Percentiles rank a stretch among this genome's conserved stretches.
phyloP scores from a whole-genome alignment of 2,797 vertebrate genomes.

The Schizothorax lantsangensis region DNA sequence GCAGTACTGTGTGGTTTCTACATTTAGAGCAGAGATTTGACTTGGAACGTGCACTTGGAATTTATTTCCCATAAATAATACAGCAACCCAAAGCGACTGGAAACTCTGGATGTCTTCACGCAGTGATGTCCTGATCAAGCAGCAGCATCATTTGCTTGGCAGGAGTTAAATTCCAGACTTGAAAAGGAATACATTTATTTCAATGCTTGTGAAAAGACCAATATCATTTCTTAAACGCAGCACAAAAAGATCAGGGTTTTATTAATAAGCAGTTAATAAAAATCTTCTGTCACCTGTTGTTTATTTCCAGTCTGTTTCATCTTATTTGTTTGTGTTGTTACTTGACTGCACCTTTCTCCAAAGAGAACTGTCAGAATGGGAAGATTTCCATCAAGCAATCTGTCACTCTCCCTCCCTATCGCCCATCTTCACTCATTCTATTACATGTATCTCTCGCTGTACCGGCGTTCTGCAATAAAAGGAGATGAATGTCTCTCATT shows the following conservation, averaged over 20 bases:
- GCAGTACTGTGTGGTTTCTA: not conserved
- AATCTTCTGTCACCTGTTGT: not conserved
- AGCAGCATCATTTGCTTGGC: conserved; percentile 1
- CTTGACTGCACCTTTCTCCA: conserved; percentile 7
- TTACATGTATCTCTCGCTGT: conserved; percentile 7
- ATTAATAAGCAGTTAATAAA: conserved; percentile 1
- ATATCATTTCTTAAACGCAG: not conserved
- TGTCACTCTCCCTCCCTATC: conserved; percentile 19
- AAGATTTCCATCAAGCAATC: conserved; percentile 28
- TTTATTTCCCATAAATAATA: conserved; percentile 35
- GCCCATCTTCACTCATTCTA: conserved; percentile 9
- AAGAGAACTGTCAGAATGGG: conserved; percentile 22
- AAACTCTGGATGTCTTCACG: conserved; percentile 6
- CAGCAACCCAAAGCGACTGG: conserved; percentile 15
- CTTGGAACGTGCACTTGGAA: not conserved
- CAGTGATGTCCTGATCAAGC: conserved; percentile 24
- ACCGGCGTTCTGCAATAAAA: conserved; percentile 24
- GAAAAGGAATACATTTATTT: conserved; percentile 52
- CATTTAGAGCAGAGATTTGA: conserved; percentile 23
- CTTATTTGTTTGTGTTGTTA: conserved; percentile 3
- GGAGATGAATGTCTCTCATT: conserved; percentile 33
- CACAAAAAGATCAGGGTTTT: conserved; percentile 7
- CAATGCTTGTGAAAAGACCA: not conserved
- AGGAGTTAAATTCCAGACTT: conserved; percentile 26
- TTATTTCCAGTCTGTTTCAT: conserved; percentile 1